phyloP scores from a whole-genome alignment of 2,797 vertebrate species.

The Syncerus caffer region DNA sequence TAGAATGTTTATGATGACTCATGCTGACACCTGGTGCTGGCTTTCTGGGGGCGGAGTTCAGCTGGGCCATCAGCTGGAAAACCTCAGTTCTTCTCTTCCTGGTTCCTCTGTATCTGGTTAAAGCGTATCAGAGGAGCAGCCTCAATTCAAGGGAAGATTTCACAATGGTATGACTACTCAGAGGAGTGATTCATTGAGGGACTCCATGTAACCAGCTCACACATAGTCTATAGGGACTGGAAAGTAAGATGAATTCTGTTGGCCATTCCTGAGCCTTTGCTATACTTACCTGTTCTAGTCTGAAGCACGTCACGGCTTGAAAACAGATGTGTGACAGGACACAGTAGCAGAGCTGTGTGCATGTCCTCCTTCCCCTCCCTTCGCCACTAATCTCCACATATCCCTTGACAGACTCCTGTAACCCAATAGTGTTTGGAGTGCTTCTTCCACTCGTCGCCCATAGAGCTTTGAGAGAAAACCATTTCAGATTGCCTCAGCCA shows the following conservation, averaged over 20 bases:
- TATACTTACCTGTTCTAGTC: neutral
- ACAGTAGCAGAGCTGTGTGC: neutral
- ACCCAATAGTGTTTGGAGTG: neutral
- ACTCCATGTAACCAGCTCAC: neutral
- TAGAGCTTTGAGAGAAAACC: conserved; percentile 9
- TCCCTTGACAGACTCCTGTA: neutral
- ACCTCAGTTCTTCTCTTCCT: neutral
- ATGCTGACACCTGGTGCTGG: neutral
- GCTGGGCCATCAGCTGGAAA: neutral
- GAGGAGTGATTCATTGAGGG: neutral
- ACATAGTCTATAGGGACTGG: neutral
- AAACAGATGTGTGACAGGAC: neutral
- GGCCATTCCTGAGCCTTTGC: neutral
- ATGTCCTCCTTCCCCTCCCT: neutral
- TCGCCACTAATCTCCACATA: neutral
- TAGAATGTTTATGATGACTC: neutral
- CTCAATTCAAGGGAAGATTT: neutral
- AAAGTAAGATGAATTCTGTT: neutral
- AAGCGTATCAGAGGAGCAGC: neutral
- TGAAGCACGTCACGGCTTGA: neutral
- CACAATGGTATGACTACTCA: neutral
- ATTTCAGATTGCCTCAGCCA: neutral
- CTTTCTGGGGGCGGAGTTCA: neutral
- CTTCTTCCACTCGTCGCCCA: neutral
- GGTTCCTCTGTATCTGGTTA: neutral